Percentiles rank a stretch among this genome's conserved stretches.
Evolutionary conservation across 2,888 invertebrate genomes (phyloP).

Genomic region (Zhuqinia jingwanae): DNA sequence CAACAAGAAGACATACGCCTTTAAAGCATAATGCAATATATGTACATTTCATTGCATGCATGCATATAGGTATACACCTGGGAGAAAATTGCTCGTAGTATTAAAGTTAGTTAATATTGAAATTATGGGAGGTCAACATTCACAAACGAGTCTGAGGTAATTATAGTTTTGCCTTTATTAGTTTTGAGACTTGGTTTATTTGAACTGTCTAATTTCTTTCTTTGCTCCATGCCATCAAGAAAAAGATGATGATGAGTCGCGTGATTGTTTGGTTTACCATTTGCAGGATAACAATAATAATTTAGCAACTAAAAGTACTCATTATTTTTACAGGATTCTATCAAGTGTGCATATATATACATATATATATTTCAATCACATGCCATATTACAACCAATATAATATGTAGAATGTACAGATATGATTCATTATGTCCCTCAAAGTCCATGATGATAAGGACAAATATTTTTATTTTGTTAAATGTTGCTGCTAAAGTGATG

Average conservation of each 20-base stretch:
- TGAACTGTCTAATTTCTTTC: conserved; percentile 41
- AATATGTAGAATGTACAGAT: too few species aligned
- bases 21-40: too few species aligned
- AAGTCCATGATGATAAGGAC: neutral
- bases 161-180: conserved; percentile 45
- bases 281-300: conserved; percentile 6
- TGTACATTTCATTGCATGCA: too few species aligned
- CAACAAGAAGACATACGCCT: too few species aligned
- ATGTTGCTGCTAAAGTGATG: neutral
- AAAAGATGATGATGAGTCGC: conserved; percentile 8
- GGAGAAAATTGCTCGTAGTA: conserved; percentile 34
- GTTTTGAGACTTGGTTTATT: conserved; percentile 29
- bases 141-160: conserved; percentile 36
- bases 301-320: conserved; percentile 8
- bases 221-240: neutral
- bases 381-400: neutral
- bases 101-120: conserved; percentile 24
- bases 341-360: neutral
- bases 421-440: too few species aligned
- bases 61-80: neutral
- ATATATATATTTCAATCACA: neutral
- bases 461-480: neutral
- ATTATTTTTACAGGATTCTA: conserved; percentile 22
- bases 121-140: conserved; percentile 60
- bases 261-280: conserved; percentile 31